phyloP scores from a whole-genome alignment of 2,113 vertebrate species.

The Morone saxatilis region DNA sequence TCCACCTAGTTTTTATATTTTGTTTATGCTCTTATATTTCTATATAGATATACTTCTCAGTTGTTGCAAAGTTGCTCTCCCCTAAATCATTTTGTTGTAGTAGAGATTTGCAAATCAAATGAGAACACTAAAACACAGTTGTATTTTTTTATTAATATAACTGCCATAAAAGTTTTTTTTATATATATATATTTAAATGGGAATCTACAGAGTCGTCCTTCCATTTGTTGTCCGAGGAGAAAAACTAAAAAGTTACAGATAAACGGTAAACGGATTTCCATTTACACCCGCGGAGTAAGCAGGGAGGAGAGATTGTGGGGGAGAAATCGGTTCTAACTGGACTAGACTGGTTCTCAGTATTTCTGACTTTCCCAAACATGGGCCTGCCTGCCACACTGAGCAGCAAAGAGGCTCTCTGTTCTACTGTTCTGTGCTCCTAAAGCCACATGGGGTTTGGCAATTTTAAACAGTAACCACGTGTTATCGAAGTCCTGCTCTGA shows the following conservation, averaged over 20 bases:
- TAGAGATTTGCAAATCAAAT: too few relatives aligned
- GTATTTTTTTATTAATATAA: neutral
- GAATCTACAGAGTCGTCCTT: neutral
- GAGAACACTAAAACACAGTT: neutral
- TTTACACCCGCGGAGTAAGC: conserved; percentile 16
- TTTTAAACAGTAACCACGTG: neutral
- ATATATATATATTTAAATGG: neutral
- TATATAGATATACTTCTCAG: too few relatives aligned
- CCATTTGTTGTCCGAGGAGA: neutral
- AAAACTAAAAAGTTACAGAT: neutral
- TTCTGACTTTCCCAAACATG: conserved; percentile 48
- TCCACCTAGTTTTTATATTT: neutral
- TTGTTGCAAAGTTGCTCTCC: too few relatives aligned
- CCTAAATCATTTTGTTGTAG: too few relatives aligned
- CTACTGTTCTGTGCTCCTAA: conserved; percentile 4
- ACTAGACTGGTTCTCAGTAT: conserved; percentile 56
- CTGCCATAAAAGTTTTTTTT: neutral
- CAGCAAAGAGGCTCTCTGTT: conserved; percentile 22
- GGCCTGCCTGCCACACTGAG: conserved; percentile 25
- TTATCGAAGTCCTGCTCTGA: neutral
- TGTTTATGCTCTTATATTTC: neutral
- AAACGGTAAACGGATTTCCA: neutral
- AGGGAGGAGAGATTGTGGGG: neutral
- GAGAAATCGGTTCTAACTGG: conserved; percentile 60
- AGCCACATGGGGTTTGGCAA: neutral